Conservation (phyloP, 2,888 invertebrate species). For the Drosophila imparisetae region DNA sequence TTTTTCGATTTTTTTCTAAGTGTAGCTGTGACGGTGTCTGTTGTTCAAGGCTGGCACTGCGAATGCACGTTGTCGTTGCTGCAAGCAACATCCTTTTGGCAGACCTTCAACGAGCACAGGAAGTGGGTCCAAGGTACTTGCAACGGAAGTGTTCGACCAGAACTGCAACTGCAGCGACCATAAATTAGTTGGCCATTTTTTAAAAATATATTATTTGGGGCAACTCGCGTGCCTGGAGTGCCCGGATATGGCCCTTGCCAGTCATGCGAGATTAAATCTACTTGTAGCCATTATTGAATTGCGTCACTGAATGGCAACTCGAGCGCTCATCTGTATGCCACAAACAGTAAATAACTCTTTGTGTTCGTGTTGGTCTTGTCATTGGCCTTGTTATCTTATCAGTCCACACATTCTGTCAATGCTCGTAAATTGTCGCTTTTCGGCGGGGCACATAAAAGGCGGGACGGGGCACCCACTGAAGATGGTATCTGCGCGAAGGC, state of each 20-base stretch:
- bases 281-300: slow-evolving; percentile 6
- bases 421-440: slow-evolving; percentile 37
- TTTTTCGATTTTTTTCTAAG: slow-evolving; percentile 2
- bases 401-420: slow-evolving; percentile 7
- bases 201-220: not conserved
- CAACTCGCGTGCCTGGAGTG: slow-evolving; percentile 21
- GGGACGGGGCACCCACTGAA: slow-evolving; percentile 6
- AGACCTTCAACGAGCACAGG: slow-evolving; percentile 30
- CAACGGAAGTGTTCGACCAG: slow-evolving; percentile 31
- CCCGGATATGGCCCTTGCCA: not conserved
- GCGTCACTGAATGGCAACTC: slow-evolving; percentile 14
- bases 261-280: slow-evolving; percentile 9
- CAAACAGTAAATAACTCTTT: not conserved
- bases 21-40: not conserved
- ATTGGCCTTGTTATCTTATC: slow-evolving; percentile 50
- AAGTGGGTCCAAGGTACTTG: slow-evolving; percentile 27
- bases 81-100: slow-evolving; percentile 44
- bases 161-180: slow-evolving; percentile 19
- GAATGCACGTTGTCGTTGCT: slow-evolving; percentile 14
- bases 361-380: slow-evolving; percentile 22
- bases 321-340: slow-evolving; percentile 28
- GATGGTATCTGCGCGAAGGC: slow-evolving; percentile 39
- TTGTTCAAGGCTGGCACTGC: slow-evolving; percentile 31
- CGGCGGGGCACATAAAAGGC: slow-evolving; percentile 47
- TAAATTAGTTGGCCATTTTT: slow-evolving; percentile 25